Evolutionary conservation across 2,113 vertebrate species (phyloP).

Genomic region (Amazona guildingii): DNA sequence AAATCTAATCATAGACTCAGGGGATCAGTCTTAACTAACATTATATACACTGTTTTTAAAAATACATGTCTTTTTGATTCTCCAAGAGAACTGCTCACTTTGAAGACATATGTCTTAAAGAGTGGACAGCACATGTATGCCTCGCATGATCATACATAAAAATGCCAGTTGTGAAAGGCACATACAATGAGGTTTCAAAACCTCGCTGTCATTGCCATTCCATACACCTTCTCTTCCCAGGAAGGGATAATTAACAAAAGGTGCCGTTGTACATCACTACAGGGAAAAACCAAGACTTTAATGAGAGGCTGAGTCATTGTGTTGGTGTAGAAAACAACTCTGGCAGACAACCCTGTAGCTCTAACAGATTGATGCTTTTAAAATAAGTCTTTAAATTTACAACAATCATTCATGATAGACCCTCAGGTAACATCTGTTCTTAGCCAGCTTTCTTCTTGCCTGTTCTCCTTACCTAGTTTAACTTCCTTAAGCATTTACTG

Average conservation of each 20-base stretch:
- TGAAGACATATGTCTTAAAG: background rate
- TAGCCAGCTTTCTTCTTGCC: background rate
- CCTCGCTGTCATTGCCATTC: background rate
- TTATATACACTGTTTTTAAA: background rate
- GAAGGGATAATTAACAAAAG: background rate
- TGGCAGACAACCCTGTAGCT: background rate
- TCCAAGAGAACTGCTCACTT: background rate
- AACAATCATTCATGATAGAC: background rate
- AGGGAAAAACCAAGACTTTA: background rate
- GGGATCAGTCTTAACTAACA: background rate
- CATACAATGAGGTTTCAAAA: background rate
- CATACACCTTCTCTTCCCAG: background rate
- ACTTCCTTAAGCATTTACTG: background rate
- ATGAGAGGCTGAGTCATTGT: background rate
- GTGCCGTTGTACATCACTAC: background rate
- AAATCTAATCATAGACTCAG: background rate
- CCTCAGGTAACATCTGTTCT: background rate
- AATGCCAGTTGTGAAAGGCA: background rate
- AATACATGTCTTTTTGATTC: background rate
- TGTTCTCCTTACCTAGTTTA: background rate
- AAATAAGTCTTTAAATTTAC: background rate
- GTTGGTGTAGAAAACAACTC: background rate
- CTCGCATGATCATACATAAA: accelerated
- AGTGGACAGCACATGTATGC: accelerated
- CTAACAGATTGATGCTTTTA: background rate